Base-by-base conservation (phyloP, 2,888 invertebrate species). In the Congeria kusceri region DNA sequence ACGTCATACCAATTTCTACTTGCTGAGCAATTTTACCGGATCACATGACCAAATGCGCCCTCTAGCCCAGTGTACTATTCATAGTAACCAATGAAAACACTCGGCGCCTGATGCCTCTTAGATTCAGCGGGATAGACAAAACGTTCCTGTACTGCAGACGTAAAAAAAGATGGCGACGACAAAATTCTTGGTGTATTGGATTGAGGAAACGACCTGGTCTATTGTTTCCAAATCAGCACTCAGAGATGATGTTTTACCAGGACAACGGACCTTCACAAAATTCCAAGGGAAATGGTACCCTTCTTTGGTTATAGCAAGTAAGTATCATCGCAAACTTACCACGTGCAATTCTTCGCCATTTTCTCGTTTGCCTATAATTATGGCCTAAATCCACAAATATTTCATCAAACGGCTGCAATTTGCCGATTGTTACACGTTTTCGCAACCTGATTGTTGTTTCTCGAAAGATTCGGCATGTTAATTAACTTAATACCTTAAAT, bases 181-280 rank as follows among this genome's bases (percentile, higher is more conserved):
- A 57, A 65, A 67, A 67, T 29, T 67, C 56, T 67, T 67, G 29
- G 56, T 67, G 28, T 67, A 67, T 57, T 67, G 67, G 67, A 32
- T 53, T 9, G 67, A 67, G 39, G 67, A 67, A 67, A 67, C 25
- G 18, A 67, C 56, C 57, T 67, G 67, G 67, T 67, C 67, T 27
- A 57, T 67, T 57, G 27, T 56, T 57, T 53, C 57, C 20, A n/a
- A 53, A 67, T 53, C 67, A 57, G 67, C 67, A 53, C 29, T 67
- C 20, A 56, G 67, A 67, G 67, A 67, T 27, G 67, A 67, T 57
- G 67, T 53, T 67, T 27, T 29, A 53, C 67, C 67, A 18, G 49
- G 65, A 46, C 49, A 65, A 46, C 65, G 29, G 27, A 65, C 65
- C 20, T 65, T 46, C 47, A 46, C 65, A 20, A 65, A 65, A 65